phyloP scores from a whole-genome alignment of 2,888 invertebrate species.

The Ethmia dodecea region DNA sequence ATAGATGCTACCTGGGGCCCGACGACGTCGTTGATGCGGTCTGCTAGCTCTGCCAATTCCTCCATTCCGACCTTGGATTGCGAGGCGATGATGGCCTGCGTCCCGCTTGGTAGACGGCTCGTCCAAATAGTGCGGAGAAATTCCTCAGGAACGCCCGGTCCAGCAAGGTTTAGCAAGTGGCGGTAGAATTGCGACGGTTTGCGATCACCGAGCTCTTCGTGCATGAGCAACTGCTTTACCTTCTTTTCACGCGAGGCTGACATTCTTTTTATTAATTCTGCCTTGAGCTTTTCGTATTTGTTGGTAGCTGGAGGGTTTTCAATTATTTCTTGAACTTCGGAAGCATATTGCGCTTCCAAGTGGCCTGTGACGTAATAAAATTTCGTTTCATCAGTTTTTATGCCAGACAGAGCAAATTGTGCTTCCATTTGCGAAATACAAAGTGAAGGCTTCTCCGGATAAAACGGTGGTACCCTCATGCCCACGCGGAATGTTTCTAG shows the following conservation, averaged over 20 bases:
- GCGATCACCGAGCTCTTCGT: background rate
- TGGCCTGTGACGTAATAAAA: background rate
- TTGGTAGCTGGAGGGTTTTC: no score
- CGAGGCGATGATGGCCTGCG: conserved; percentile 3
- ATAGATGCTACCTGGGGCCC: no score
- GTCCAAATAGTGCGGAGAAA: conserved; percentile 1
- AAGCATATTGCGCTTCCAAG: background rate
- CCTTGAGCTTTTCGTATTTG: no score
- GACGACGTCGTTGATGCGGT: background rate
- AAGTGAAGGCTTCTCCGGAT: background rate
- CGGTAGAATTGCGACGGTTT: background rate
- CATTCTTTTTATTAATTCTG: background rate
- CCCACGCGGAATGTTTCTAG: no score
- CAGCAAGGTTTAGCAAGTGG: background rate
- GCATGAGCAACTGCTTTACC: background rate
- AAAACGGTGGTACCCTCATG: no score
- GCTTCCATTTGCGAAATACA: conserved; percentile 1
- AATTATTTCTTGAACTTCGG: conserved; percentile 1
- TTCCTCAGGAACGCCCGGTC: background rate
- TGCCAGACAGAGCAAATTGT: background rate
- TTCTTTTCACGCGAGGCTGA: background rate
- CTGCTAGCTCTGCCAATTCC: no score
- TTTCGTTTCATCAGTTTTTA: background rate
- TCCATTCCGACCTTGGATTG: conserved; percentile 1
- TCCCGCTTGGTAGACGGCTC: conserved; percentile 4